phyloP scores from a whole-genome alignment of 2,113 vertebrate species.

The Zosterops pallidus region DNA sequence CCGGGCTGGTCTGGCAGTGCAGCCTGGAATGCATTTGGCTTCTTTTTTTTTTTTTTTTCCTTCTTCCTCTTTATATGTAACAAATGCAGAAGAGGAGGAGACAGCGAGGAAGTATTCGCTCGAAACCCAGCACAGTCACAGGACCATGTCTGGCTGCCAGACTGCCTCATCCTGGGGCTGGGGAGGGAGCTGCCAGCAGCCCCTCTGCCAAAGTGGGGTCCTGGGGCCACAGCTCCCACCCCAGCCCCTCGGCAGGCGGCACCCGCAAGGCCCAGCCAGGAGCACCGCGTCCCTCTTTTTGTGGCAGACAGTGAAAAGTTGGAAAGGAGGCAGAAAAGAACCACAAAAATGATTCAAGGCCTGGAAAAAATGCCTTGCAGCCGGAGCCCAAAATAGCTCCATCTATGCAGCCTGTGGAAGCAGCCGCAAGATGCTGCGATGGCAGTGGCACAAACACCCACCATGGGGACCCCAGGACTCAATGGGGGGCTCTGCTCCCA shows the following conservation, averaged over 20 bases:
- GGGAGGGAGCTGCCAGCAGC: background rate
- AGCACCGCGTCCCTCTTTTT: background rate
- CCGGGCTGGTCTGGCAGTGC: background rate
- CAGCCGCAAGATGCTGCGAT: background rate
- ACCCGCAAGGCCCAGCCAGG: rapidly evolving
- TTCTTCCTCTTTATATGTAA: constrained; percentile 42
- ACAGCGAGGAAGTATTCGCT: constrained; percentile 20
- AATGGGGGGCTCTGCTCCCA: rapidly evolving
- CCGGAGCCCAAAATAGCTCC: constrained; percentile 46
- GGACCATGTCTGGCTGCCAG: constrained; percentile 55
- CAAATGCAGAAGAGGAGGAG: constrained; percentile 61
- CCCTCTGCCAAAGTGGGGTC: rapidly evolving
- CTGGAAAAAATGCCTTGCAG: constrained; percentile 64
- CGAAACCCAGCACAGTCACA: constrained; percentile 23
- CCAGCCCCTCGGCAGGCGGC: rapidly evolving
- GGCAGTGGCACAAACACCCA: background rate
- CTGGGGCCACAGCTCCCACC: background rate
- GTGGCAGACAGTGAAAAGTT: background rate
- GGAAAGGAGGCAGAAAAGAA: constrained; percentile 53
- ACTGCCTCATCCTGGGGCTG: background rate
- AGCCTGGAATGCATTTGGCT: constrained; percentile 29
- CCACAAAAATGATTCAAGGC: constrained; percentile 66
- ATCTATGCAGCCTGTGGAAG: background rate
- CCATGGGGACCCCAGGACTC: rapidly evolving
- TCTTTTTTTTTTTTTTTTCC: background rate